A percentile compares a stretch with the other conserved stretches of the same genome.
phyloP scores from a whole-genome alignment of 2,797 vertebrate genomes.

The Darevskia mixta region DNA sequence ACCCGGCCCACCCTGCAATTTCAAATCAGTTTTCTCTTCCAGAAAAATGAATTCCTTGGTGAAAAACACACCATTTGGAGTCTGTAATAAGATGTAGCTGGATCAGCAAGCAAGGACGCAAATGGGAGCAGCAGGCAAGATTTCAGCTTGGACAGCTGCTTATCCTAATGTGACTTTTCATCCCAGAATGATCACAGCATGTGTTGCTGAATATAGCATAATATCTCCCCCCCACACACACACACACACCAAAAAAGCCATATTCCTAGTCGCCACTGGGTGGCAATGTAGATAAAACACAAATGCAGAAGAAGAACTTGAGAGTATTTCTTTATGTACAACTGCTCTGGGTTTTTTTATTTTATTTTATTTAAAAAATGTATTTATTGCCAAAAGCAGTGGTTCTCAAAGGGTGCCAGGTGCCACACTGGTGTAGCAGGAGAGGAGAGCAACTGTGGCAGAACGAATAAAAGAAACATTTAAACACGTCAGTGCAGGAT shows the following conservation, averaged over 20 bases:
- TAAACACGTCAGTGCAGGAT: no score
- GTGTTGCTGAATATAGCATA: not conserved
- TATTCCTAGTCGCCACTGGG: constrained; percentile 1
- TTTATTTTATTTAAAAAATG: no score
- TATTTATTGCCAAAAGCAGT: not conserved
- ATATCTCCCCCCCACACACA: not conserved
- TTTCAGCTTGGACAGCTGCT: constrained; percentile 27
- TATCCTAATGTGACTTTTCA: constrained; percentile 33
- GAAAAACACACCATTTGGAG: constrained; percentile 12
- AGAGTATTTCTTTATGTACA: not conserved
- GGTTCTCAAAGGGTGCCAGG: no score
- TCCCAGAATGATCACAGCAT: constrained; percentile 24
- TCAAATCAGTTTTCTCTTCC: constrained; percentile 34
- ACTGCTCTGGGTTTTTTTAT: not conserved
- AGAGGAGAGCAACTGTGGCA: not conserved
- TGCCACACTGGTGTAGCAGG: no score
- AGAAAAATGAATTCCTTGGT: constrained; percentile 30
- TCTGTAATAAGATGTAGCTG: constrained; percentile 17
- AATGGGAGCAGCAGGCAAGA: constrained; percentile 23
- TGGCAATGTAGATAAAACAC: constrained; percentile 7
- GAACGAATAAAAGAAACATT: no score
- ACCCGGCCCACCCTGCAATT: not conserved
- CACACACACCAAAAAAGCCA: no score
- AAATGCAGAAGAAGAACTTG: not conserved
- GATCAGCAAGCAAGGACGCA: constrained; percentile 26